These are phyloP conservation scores for Phlogophora meticulosa DNA, from an alignment of 2,888 invertebrate species.

Conservation along the genomic window DNA sequence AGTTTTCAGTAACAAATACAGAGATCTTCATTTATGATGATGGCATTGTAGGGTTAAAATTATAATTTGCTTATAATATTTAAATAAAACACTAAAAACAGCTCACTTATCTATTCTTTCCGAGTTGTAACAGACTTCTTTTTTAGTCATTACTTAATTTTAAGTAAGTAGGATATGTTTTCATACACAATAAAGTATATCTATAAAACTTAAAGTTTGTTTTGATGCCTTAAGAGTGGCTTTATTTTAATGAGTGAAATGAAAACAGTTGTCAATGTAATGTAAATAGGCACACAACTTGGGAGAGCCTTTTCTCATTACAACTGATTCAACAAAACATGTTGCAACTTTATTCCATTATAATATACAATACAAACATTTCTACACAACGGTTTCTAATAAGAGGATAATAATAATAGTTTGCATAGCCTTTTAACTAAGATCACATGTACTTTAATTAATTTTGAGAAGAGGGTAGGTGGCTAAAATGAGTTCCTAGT, in stretches of 20 bases:
- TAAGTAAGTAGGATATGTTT: constrained; percentile 88
- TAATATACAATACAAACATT: too few relatives aligned
- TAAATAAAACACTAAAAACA: constrained; percentile 51
- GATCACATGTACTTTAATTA: too few relatives aligned
- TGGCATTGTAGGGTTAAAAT: constrained; percentile 49
- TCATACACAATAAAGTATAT: constrained; percentile 84
- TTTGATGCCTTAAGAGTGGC: constrained; percentile 49
- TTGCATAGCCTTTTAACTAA: too few relatives aligned
- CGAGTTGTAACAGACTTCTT: constrained; percentile 71
- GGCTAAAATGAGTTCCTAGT: too few relatives aligned
- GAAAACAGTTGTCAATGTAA: background rate
- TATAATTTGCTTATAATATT: constrained; percentile 53
- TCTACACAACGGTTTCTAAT: too few relatives aligned
- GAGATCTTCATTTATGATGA: constrained; percentile 29
- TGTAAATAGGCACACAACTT: background rate
- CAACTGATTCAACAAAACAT: too few relatives aligned
- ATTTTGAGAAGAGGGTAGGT: too few relatives aligned
- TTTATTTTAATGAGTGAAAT: background rate
- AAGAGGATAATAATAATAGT: too few relatives aligned
- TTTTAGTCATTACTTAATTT: constrained; percentile 82
- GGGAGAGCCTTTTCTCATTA: background rate
- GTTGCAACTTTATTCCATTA: too few relatives aligned
- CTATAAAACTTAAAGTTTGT: constrained; percentile 68
- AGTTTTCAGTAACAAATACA: constrained; percentile 48
- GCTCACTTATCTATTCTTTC: constrained; percentile 62